Evolutionary conservation across 1,140 invertebrate genomes (phyloP).

Genomic region (Drosophila kikkawai): DNA sequence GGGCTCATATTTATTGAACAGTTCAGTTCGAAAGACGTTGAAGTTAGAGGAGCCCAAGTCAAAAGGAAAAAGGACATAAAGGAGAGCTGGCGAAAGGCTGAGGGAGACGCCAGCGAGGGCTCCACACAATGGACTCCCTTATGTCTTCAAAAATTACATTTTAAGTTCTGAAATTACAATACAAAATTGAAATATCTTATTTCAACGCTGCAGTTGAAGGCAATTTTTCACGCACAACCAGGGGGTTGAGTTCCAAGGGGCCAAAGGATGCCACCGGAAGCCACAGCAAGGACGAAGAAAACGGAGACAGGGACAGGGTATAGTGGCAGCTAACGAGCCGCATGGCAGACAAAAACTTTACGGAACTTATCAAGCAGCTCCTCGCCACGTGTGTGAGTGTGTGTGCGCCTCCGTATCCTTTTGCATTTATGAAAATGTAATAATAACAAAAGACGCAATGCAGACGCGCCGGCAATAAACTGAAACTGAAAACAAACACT

Average conservation of each 20-base stretch:
- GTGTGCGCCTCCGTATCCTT: constrained; percentile 46
- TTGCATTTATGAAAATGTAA: constrained; percentile 83
- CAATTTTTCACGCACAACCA: constrained; percentile 73
- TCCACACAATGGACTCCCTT: constrained; percentile 52
- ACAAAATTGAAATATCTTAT: constrained; percentile 81
- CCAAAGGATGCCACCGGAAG: constrained; percentile 16
- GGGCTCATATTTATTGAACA: constrained; percentile 39
- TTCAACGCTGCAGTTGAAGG: constrained; percentile 70
- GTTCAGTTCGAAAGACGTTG: constrained; percentile 21
- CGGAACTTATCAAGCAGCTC: constrained; percentile 75
- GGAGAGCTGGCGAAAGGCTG: not conserved
- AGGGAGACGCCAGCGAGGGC: not conserved
- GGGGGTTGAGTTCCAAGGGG: not conserved
- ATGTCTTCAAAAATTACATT: constrained; percentile 78
- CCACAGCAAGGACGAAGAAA: constrained; percentile 21
- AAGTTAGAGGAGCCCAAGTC: constrained; percentile 19
- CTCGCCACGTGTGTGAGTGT: constrained; percentile 2
- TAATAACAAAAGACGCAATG: constrained; percentile 83
- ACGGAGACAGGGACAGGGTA: constrained; percentile 2
- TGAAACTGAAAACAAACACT: constrained; percentile 54
- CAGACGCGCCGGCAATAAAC: constrained; percentile 67
- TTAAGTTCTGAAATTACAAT: constrained; percentile 77
- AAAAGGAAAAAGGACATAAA: not conserved
- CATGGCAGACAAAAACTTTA: constrained; percentile 80
- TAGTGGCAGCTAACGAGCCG: constrained; percentile 69